Base-by-base conservation (phyloP, 37 sponge, comb jelly and placozoan species). In the Aplysina aerophoba region DNA sequence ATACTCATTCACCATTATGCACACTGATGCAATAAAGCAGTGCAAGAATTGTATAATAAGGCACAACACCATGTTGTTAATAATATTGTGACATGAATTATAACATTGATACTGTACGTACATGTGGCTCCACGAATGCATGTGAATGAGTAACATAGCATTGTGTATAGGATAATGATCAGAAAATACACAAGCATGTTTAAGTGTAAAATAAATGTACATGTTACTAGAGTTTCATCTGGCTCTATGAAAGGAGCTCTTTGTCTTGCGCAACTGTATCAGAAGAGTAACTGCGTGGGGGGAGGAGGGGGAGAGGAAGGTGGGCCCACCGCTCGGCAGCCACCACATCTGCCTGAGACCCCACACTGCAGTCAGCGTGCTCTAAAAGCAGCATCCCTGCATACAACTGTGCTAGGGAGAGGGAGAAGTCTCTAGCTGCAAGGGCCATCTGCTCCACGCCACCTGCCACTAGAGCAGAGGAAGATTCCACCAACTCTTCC, bases 381-480 rank as follows among this genome's bases (percentile, higher is more conserved):
- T 91, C 91, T 21, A 91, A 13, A 4, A 88, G 85, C 11, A 91
- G 80, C 38, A 64, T 39, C 6, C 91, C 87, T 3, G 86, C 91
- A 84, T 81, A 88, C 17, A 96, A 15, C 36, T 88, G 87, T 17
- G 92, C 91, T 30, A 96, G 64, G 31, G 85, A 83, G 72, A 85
- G 67, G 30, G 91, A 83, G 35, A 93, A 81, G 61, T 96, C 96
- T 63, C 96, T 86, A 22, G 96, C 91, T 0, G 96, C 96, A 19
- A 22, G 57, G 13, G 83, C 78, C 58, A 92, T 12, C 16, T 79
- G 19, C 11, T 54, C 20, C 0, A 80, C 57, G 59, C 83, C 87
- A 1, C 41, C 53, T 28, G 28, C 30, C 31, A 20, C 73, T 34
- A 71, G 4, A 5, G 73, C 5, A 30, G 73, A 71, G 21, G 37